These are phyloP conservation scores for Hippoglossus stenolepis DNA, from an alignment of 2,113 vertebrate species.

Conservation along the genomic window DNA sequence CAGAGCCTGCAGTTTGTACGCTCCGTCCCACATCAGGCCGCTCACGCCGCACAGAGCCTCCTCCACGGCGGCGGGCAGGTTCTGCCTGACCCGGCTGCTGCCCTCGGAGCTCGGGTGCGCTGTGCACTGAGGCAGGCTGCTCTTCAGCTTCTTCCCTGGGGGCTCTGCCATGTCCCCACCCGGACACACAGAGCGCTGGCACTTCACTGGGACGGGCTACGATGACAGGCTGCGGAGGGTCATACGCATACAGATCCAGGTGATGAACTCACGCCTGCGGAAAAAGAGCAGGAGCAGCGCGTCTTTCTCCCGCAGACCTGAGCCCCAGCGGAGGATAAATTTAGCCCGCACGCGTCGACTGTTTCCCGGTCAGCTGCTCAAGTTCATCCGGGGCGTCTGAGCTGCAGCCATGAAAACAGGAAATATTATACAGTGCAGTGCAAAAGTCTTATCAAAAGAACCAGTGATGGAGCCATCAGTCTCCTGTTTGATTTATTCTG, in stretches of 20 bases:
- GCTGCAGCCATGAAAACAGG: neutral
- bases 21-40: slow-evolving; percentile 75
- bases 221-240: no score
- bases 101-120: slow-evolving; percentile 55
- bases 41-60: slow-evolving; percentile 82
- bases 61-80: slow-evolving; percentile 79
- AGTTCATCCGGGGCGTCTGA: slow-evolving; percentile 60
- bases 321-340: slow-evolving; percentile 11
- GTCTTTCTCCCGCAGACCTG: no score
- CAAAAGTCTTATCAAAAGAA: neutral
- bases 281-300: no score
- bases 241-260: no score
- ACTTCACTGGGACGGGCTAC: no score
- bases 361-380: slow-evolving; percentile 66
- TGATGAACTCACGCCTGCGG: no score
- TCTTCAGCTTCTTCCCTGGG: slow-evolving; percentile 77
- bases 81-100: slow-evolving; percentile 67
- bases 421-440: neutral
- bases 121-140: slow-evolving; percentile 70
- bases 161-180: slow-evolving; percentile 71
- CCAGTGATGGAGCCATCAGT: neutral
- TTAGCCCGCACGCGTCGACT: slow-evolving; percentile 35
- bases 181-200: no score
- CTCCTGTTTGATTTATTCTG: neutral
- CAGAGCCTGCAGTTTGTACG: slow-evolving; percentile 82